These are phyloP conservation scores for Cetonia aurata DNA, from an alignment of 2,888 invertebrate species.

Conservation along the genomic window DNA sequence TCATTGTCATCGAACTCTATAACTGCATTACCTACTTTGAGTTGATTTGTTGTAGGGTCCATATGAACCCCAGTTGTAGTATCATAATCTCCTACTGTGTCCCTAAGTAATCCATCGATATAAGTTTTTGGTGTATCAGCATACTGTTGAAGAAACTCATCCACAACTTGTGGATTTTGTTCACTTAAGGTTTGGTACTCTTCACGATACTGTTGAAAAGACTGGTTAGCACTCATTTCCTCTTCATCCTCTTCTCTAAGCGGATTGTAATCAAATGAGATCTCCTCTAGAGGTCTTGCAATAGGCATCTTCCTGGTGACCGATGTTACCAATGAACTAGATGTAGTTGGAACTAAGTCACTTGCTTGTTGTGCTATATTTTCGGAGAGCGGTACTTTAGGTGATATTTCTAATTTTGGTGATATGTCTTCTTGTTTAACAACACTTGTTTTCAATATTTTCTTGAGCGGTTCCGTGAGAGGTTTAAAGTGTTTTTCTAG, in stretches of 20 bases:
- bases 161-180: no score
- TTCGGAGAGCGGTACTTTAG: no score
- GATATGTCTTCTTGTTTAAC: not conserved
- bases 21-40: conserved; percentile 4
- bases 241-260: not conserved
- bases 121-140: not conserved
- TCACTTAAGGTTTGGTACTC: not conserved
- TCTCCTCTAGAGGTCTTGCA: conserved; percentile 1
- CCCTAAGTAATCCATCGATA: not conserved
- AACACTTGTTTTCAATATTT: not conserved
- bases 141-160: conserved; percentile 3
- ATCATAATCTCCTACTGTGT: not conserved
- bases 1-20: not conserved
- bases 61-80: no score
- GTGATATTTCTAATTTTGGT: no score
- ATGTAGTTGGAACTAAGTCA: not conserved
- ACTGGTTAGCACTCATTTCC: not conserved
- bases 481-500: conserved; percentile 6
- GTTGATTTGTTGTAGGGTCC: no score
- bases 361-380: not conserved
- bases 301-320: no score
- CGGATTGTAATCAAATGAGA: not conserved
- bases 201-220: conserved; percentile 6
- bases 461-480: not conserved
- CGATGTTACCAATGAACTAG: not conserved